phyloP scores from a whole-genome alignment of 2,113 vertebrate genomes.

The Equus quagga region DNA sequence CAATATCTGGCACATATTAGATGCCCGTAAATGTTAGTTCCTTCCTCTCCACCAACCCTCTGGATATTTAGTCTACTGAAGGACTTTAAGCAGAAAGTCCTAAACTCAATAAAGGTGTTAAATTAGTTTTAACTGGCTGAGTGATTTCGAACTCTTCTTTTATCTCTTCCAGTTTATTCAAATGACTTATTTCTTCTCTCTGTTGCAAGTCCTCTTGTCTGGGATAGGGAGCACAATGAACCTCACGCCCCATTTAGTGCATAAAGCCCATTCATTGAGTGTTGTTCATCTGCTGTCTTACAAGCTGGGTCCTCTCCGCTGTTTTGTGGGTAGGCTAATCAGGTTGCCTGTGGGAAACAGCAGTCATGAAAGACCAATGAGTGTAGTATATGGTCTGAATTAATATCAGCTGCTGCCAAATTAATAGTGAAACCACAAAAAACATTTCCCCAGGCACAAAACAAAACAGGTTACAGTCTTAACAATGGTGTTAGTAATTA shows the following conservation, averaged over 20 bases:
- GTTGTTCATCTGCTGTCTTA: not conserved
- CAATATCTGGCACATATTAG: not conserved
- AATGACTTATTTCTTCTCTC: constrained; percentile 53
- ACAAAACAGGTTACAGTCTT: constrained; percentile 37
- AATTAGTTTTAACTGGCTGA: constrained; percentile 56
- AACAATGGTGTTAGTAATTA: constrained; percentile 36
- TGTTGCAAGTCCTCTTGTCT: not conserved
- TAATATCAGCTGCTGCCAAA: constrained; percentile 26
- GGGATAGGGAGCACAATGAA: not conserved
- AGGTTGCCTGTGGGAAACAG: not conserved
- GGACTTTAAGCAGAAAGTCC: not conserved
- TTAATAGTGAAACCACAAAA: constrained; percentile 52
- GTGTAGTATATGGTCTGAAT: not conserved
- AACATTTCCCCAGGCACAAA: constrained; percentile 44
- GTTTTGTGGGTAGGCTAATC: not conserved
- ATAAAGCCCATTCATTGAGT: not conserved
- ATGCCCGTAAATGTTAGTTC: not conserved
- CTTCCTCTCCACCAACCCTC: not conserved
- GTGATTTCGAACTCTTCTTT: constrained; percentile 51
- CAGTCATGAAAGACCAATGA: not conserved
- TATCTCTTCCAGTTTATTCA: constrained; percentile 55
- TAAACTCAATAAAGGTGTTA: constrained; percentile 51
- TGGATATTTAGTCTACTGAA: constrained; percentile 11
- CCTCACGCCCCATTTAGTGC: not conserved
- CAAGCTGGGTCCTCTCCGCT: not conserved